phyloP scores from a whole-genome alignment of 2,113 vertebrate genomes.

The Pelobates fuscus region DNA sequence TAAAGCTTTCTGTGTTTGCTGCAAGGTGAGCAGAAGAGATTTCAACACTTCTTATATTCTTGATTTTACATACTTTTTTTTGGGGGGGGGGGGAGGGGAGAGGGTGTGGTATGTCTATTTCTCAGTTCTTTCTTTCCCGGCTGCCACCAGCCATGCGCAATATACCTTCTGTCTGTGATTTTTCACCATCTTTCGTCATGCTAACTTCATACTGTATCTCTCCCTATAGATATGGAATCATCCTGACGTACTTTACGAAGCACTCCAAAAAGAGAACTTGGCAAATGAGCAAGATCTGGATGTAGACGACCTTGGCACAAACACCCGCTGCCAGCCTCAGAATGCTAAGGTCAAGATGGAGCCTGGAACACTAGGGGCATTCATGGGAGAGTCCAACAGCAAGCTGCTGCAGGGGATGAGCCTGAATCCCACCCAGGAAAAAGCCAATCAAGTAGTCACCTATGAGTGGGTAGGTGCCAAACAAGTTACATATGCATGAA shows the following conservation, averaged over 20 bases:
- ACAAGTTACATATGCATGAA: no score
- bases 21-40: constrained; percentile 93
- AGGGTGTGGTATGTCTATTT: no score
- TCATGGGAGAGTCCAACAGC: constrained; percentile 80
- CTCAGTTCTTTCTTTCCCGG: no score
- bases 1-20: constrained; percentile 97
- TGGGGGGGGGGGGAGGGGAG: no score
- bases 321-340: constrained; percentile 78
- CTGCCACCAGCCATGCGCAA: not conserved
- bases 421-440: constrained; percentile 87
- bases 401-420: constrained; percentile 78
- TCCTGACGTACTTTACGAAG: constrained; percentile 93
- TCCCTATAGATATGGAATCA: constrained; percentile 95
- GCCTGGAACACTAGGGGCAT: constrained; percentile 68
- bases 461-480: constrained; percentile 90
- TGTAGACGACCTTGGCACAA: constrained; percentile 86
- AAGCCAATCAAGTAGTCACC: constrained; percentile 93
- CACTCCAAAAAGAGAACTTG: constrained; percentile 93
- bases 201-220: not conserved
- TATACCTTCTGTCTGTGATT: not conserved
- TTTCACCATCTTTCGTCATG: no score
- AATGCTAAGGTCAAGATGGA: constrained; percentile 85
- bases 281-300: constrained; percentile 94
- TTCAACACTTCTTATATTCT: no score
- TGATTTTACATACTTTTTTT: no score